Base-by-base conservation (phyloP, 2,797 vertebrate genomes). In the Threskiornis aethiopicus region DNA sequence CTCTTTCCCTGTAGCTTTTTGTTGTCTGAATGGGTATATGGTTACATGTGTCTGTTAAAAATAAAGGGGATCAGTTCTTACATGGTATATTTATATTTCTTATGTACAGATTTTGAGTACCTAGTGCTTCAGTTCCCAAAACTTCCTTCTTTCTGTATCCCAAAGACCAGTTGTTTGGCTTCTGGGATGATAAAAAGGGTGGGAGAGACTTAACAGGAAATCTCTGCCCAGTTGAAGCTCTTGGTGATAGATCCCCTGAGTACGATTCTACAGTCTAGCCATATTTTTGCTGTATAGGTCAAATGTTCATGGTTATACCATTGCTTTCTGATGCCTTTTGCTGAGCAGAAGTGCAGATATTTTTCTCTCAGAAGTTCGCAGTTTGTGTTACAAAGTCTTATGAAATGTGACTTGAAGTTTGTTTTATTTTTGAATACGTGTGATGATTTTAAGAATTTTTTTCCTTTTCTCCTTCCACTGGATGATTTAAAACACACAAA, bases 1-100 rank as follows among this genome's bases (percentile, higher is more conserved):
- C 91, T 95, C 75, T 94, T 93, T 92, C 79, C 94, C 95, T 97
- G 96, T 93, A 97, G 96, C 95, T 95, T 95, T 97, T 96, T 96
- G 95, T 97, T 97, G 97, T 97, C 97, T 97, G 89, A 94, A 96
- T 88, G 96, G 95, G 92, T 96, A 87, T 96, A 93, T 93, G 95
- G 96, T 96, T 97, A 97, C 91, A 76, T 92, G 84, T 97, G 89
- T 97, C 94, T 96, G 93, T 97, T 96, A 79, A 92, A 82, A 95
- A 78, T 78, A 89, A 96, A 95, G 82, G 88, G 88, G 70, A 93
- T 93, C 89, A 46, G 46, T 85, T 96, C 87, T 88, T 96, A 83
- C 73, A 1, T 83, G 84, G 81, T 84, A 87, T 80, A 93, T 86
- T 93, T 82, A 87, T 84, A 84, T 93, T 95, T 89, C 94, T 93